These are phyloP conservation scores for Brachionus plicatilis DNA, from an alignment of 1,140 invertebrate species.

Conservation along the genomic window DNA sequence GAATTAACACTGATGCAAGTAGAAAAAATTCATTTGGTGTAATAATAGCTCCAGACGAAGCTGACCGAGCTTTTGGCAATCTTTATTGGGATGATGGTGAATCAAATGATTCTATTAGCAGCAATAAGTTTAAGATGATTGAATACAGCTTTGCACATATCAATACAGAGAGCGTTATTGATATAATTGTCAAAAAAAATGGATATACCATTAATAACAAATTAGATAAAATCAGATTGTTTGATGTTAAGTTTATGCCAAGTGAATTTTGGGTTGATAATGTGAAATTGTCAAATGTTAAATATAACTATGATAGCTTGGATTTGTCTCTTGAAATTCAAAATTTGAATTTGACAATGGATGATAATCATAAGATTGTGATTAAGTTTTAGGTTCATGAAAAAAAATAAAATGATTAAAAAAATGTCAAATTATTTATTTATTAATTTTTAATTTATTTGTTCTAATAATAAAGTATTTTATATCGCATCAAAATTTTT, in stretches of 20 bases:
- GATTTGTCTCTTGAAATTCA: slow-evolving; percentile 6
- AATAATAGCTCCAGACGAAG: slow-evolving; percentile 38
- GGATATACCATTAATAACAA: slow-evolving; percentile 16
- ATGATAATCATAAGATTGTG: background rate
- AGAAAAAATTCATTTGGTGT: slow-evolving; percentile 40
- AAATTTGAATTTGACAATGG: background rate
- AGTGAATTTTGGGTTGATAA: background rate
- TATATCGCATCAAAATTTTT: background rate
- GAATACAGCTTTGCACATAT: background rate
- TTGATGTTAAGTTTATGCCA: slow-evolving; percentile 29
- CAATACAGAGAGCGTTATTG: slow-evolving; percentile 1
- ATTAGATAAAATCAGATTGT: slow-evolving; percentile 14
- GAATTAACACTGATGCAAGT: slow-evolving; percentile 43
- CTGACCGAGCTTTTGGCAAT: slow-evolving; percentile 30
- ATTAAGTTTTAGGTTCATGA: background rate
- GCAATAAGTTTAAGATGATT: background rate
- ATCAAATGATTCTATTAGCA: background rate
- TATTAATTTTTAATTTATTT: background rate
- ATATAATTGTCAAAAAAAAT: background rate
- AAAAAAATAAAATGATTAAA: background rate
- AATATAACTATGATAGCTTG: background rate
- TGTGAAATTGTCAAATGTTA: background rate
- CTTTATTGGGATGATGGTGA: slow-evolving; percentile 43
- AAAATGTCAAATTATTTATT: background rate
- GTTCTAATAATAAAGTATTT: background rate